Evolutionary conservation across 2,797 vertebrate genomes (phyloP).

Genomic region (Buceros bicornis): DNA sequence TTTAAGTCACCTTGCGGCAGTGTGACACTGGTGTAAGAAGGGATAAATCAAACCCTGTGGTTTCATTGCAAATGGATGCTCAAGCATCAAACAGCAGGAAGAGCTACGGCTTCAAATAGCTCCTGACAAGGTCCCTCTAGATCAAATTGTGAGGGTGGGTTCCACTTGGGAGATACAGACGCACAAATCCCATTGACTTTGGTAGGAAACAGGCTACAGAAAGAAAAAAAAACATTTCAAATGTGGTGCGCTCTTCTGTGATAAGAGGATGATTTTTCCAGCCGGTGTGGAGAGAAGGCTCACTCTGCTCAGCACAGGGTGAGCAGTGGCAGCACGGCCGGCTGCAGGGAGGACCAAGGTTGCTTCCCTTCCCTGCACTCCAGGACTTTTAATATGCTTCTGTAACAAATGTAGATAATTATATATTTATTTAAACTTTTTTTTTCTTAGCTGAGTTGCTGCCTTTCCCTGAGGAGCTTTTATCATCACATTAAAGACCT

Average conservation of each 20-base stretch:
- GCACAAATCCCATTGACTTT: background rate
- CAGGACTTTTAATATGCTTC: background rate
- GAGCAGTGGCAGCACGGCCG: fast-evolving
- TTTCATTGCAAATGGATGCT: background rate
- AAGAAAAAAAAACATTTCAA: background rate
- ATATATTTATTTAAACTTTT: background rate
- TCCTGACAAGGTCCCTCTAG: background rate
- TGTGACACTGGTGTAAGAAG: background rate
- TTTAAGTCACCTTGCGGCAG: background rate
- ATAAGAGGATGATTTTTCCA: fast-evolving
- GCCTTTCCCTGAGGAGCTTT: background rate
- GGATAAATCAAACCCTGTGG: background rate
- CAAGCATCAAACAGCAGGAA: background rate
- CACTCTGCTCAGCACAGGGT: fast-evolving
- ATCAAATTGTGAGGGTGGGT: background rate
- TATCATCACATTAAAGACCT: background rate
- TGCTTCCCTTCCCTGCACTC: fast-evolving
- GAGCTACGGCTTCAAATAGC: fast-evolving
- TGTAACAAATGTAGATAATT: background rate
- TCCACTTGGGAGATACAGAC: background rate
- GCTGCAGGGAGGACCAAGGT: background rate
- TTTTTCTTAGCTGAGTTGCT: background rate
- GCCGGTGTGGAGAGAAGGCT: background rate
- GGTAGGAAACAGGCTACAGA: background rate
- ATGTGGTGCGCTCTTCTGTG: fast-evolving